Percentiles rank a stretch among this genome's conserved stretches.
Evolutionary conservation across 1,140 invertebrate species (phyloP).

Genomic region (Geopemphigus sp.): DNA sequence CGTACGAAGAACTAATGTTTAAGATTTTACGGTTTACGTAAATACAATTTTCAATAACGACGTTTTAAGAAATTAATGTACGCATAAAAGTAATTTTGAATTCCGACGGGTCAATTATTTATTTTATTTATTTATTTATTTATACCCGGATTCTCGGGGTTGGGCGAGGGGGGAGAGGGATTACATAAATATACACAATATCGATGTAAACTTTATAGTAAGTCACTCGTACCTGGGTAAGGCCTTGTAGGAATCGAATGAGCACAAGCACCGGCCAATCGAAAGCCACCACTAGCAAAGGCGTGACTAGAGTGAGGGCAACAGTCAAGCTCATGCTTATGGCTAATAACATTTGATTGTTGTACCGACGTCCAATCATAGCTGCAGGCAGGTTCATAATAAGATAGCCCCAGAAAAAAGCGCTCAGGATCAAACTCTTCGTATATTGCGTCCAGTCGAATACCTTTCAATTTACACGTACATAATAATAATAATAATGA

Average conservation of each 20-base stretch:
- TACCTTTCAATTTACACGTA: slow-evolving; percentile 51
- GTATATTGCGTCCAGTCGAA: slow-evolving; percentile 60
- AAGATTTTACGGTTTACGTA: background rate
- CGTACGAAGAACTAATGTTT: no score
- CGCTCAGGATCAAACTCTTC: slow-evolving; percentile 63
- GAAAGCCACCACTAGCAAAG: slow-evolving; percentile 18
- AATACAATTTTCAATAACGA: background rate
- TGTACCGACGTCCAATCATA: slow-evolving; percentile 63
- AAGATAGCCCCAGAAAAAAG: slow-evolving; percentile 68
- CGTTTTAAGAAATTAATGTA: background rate
- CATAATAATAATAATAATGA: background rate
- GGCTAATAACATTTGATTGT: slow-evolving; percentile 62
- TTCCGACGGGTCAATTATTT: background rate
- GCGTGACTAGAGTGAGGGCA: slow-evolving; percentile 7
- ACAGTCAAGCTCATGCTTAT: slow-evolving; percentile 33
- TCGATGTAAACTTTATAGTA: background rate
- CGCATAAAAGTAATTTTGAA: background rate
- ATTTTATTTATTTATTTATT: no score
- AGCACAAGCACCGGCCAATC: slow-evolving; percentile 44
- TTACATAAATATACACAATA: background rate
- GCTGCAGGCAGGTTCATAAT: slow-evolving; percentile 66
- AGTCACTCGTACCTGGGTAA: slow-evolving; percentile 20
- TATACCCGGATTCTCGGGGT: no score
- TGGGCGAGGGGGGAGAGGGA: no score
- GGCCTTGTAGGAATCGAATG: slow-evolving; percentile 42